Conservation (phyloP, 2,888 invertebrate genomes). For the Cerastoderma edule region DNA sequence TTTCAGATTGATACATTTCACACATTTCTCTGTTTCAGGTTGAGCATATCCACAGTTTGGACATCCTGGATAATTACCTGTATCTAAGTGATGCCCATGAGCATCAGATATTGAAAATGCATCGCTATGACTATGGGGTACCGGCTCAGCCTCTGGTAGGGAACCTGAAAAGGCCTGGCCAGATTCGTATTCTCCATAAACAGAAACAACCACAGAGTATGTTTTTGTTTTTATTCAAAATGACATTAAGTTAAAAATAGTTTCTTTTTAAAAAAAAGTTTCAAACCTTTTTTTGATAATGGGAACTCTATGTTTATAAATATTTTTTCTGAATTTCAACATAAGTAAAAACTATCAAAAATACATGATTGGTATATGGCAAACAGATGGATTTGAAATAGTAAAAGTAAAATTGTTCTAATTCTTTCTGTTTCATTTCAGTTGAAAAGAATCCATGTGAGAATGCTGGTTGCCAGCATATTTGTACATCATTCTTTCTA, state of each 20-base stretch:
- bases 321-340: too few relatives aligned
- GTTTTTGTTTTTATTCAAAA: background rate
- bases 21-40: too few relatives aligned
- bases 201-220: slow-evolving; percentile 89
- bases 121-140: slow-evolving; percentile 60
- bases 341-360: too few relatives aligned
- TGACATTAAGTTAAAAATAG: background rate
- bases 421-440: slow-evolving; percentile 15
- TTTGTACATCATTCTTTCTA: slow-evolving; percentile 61
- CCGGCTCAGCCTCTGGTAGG: slow-evolving; percentile 20
- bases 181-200: slow-evolving; percentile 89
- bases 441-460: slow-evolving; percentile 7
- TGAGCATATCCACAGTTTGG: slow-evolving; percentile 86
- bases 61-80: slow-evolving; percentile 90
- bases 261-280: background rate
- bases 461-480: slow-evolving; percentile 50
- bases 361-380: too few relatives aligned
- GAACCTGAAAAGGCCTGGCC: slow-evolving; percentile 40
- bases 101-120: slow-evolving; percentile 47
- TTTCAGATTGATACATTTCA: too few relatives aligned
- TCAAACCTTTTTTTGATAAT: background rate
- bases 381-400: too few relatives aligned
- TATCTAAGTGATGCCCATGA: slow-evolving; percentile 86
- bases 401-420: too few relatives aligned
- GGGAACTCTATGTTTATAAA: too few relatives aligned